Evolutionary conservation across 2,113 vertebrate genomes (phyloP).

Genomic region (Talpa occidentalis): DNA sequence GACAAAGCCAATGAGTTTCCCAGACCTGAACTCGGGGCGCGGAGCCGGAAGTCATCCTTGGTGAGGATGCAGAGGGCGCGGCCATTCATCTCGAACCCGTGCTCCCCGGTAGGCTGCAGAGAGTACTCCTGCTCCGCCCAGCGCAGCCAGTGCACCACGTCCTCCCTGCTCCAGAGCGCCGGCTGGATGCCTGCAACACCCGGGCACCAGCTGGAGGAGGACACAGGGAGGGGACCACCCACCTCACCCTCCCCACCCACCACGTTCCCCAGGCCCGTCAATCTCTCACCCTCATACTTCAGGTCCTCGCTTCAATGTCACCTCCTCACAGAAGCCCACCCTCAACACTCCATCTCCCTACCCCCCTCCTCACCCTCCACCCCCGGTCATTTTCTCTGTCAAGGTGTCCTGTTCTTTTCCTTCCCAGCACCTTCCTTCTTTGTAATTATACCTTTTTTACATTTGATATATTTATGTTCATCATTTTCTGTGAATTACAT

Average conservation of each 20-base stretch:
- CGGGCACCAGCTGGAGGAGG: background rate
- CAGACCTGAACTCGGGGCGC: constrained; percentile 94
- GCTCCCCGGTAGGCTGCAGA: constrained; percentile 83
- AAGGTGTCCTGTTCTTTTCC: background rate
- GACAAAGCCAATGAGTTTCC: background rate
- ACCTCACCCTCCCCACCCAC: background rate
- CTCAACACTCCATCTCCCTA: background rate
- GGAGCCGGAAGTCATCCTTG: constrained; percentile 94
- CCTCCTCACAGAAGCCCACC: background rate
- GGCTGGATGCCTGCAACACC: constrained; percentile 93
- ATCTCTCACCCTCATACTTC: background rate
- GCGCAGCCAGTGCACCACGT: constrained; percentile 94
- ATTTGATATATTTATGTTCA: background rate
- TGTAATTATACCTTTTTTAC: background rate
- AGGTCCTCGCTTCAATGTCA: background rate
- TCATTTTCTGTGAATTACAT: background rate
- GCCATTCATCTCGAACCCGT: constrained; percentile 94
- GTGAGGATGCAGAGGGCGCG: constrained; percentile 95
- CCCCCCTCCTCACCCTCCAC: background rate
- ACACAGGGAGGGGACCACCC: no score
- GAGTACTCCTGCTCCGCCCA: constrained; percentile 95
- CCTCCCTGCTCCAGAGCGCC: constrained; percentile 94
- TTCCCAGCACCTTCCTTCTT: background rate
- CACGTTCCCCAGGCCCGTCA: background rate
- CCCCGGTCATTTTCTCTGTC: background rate